These are phyloP conservation scores for Tyto alba DNA, from an alignment of 2,113 vertebrate genomes.

Conservation along the genomic window DNA sequence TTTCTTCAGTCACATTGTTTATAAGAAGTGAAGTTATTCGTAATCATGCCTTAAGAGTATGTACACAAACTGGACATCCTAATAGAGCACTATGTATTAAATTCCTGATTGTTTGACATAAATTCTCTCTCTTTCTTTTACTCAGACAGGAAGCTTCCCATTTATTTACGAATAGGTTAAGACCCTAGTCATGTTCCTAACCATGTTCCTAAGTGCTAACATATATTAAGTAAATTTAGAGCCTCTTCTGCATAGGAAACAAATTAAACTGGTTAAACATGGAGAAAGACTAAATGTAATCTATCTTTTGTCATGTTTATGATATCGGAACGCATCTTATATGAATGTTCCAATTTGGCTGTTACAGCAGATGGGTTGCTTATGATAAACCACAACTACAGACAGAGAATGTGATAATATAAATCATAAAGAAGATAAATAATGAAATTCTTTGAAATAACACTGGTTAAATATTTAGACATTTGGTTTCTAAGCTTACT, in stretches of 20 bases:
- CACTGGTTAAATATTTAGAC: constrained; percentile 85
- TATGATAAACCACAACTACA: constrained; percentile 80
- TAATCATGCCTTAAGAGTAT: constrained; percentile 90
- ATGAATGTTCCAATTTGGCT: constrained; percentile 82
- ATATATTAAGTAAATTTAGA: constrained; percentile 96
- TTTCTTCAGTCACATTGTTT: constrained; percentile 89
- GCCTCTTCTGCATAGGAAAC: constrained; percentile 86
- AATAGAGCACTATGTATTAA: constrained; percentile 90
- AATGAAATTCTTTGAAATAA: constrained; percentile 84
- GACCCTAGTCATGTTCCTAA: constrained; percentile 86
- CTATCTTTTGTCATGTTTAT: constrained; percentile 88
- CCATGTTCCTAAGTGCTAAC: constrained; percentile 88
- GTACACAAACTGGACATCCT: constrained; percentile 93
- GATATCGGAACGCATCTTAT: constrained; percentile 79
- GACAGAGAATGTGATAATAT: constrained; percentile 79
- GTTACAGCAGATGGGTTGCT: constrained; percentile 81
- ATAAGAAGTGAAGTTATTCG: constrained; percentile 90
- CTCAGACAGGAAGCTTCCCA: constrained; percentile 90
- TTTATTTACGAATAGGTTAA: constrained; percentile 87
- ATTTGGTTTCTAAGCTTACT: constrained; percentile 76
- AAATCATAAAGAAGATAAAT: constrained; percentile 87
- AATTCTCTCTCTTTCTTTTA: constrained; percentile 88
- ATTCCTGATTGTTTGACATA: constrained; percentile 99
- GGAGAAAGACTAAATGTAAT: constrained; percentile 85
- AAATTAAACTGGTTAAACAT: constrained; percentile 88